phyloP scores from a whole-genome alignment of 2,888 invertebrate genomes.

The Dendrolimus houi region DNA sequence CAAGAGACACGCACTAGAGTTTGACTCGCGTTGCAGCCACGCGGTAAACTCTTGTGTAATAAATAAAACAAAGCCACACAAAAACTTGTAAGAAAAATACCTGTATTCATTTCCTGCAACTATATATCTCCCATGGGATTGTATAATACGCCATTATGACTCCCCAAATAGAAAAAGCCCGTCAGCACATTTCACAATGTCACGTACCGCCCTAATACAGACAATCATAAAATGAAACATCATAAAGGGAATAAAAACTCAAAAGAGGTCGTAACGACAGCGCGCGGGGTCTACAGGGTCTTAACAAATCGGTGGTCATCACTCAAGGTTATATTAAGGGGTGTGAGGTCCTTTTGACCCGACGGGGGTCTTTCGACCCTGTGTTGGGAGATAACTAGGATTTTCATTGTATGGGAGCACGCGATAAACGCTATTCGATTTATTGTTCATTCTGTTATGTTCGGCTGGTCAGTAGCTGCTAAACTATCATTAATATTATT shows the following conservation, averaged over 20 bases:
- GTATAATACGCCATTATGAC: background rate
- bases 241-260: constrained; percentile 69
- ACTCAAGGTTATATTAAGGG: constrained; percentile 59
- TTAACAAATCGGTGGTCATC: constrained; percentile 72
- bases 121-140: background rate
- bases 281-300: constrained; percentile 35
- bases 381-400: constrained; percentile 55
- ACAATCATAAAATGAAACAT: constrained; percentile 72
- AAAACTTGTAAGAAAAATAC: background rate
- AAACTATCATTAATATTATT: too few species aligned
- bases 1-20: too few species aligned
- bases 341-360: constrained; percentile 34
- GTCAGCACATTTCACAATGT: constrained; percentile 13
- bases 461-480: background rate
- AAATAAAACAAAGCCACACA: too few species aligned
- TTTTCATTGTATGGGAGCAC: constrained; percentile 55
- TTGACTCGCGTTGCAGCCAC: too few species aligned
- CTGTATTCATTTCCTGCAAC: background rate
- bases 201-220: constrained; percentile 55
- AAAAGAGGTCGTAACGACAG: constrained; percentile 63
- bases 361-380: constrained; percentile 28
- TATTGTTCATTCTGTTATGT: constrained; percentile 41
- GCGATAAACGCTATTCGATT: constrained; percentile 57
- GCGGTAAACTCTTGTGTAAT: too few species aligned
- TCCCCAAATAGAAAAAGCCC: background rate